These are phyloP conservation scores for Serranus cabrilla DNA, from an alignment of 2,797 vertebrate species.

Conservation along the genomic window DNA sequence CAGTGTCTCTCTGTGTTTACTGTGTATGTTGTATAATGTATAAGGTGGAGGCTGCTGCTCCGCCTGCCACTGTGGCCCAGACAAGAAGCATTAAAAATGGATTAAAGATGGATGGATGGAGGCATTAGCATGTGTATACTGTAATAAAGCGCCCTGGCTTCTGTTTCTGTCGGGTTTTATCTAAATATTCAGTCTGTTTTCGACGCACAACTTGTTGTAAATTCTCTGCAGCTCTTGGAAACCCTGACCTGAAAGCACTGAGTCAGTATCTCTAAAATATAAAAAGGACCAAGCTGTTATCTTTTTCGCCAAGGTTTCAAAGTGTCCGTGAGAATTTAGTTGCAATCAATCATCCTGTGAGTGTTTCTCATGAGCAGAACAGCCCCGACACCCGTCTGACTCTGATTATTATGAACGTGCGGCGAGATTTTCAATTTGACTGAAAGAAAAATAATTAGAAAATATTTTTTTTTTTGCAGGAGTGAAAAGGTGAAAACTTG, in stretches of 20 bases:
- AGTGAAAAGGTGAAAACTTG: not conserved
- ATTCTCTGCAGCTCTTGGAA: not conserved
- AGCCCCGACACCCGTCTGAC: not conserved
- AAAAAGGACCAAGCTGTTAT: not conserved
- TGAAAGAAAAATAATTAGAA: not conserved
- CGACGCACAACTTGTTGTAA: not conserved
- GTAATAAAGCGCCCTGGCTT: not conserved
- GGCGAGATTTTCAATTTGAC: not conserved
- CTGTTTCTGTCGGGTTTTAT: not conserved
- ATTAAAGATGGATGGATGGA: conserved; percentile 12
- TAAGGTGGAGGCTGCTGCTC: conserved; percentile 29
- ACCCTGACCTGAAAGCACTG: not conserved
- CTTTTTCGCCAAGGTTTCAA: not conserved
- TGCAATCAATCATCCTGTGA: conserved; percentile 27
- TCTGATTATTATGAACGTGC: not conserved
- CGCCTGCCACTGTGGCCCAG: conserved; percentile 10
- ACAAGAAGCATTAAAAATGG: conserved; percentile 29
- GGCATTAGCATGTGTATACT: not conserved
- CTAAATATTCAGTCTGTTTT: not conserved
- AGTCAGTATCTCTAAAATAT: not conserved
- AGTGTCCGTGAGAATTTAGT: not conserved
- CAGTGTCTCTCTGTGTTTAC: conserved; percentile 13
- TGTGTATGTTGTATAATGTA: conserved; percentile 29
- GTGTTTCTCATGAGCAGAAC: conserved; percentile 9
- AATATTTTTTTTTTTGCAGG: not conserved